phyloP scores from a whole-genome alignment of 2,113 vertebrate species.

The Cavia porcellus region DNA sequence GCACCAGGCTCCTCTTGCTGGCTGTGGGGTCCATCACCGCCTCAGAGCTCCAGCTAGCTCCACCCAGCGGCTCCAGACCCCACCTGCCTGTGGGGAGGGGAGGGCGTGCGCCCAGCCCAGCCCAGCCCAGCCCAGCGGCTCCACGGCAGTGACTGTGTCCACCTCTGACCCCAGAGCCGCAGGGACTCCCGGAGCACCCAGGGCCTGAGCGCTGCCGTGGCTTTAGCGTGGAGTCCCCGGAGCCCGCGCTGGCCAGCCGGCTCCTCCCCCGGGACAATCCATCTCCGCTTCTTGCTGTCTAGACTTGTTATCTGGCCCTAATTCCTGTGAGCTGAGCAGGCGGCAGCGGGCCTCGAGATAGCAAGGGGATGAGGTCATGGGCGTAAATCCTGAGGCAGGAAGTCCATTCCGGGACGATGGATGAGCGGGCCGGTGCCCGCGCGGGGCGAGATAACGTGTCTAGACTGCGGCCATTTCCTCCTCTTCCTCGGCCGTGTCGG shows the following conservation, averaged over 20 bases:
- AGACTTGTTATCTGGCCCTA: slow-evolving; percentile 84
- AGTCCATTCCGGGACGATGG: slow-evolving; percentile 75
- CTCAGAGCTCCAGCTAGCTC: not conserved
- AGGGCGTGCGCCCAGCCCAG: not conserved
- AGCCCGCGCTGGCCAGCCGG: not conserved
- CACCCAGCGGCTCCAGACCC: not conserved
- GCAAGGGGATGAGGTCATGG: slow-evolving; percentile 82
- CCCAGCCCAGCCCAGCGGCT: not conserved
- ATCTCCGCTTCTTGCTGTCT: slow-evolving; percentile 76
- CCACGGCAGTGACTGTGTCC: not conserved
- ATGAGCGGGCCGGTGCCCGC: slow-evolving; percentile 74
- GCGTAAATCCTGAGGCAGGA: slow-evolving; percentile 78
- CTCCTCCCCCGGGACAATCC: slow-evolving; percentile 60
- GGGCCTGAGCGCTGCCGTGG: rapidly evolving
- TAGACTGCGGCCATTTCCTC: slow-evolving; percentile 84
- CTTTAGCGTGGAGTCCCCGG: not conserved
- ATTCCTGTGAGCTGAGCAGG: slow-evolving; percentile 79
- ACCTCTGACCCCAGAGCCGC: rapidly evolving
- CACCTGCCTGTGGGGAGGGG: not conserved
- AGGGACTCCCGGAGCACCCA: not conserved
- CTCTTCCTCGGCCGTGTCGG: slow-evolving; percentile 81
- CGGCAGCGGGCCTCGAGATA: slow-evolving; percentile 76
- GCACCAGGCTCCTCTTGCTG: not conserved
- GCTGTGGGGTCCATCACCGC: not conserved
- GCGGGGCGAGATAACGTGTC: slow-evolving; percentile 78